Evolutionary conservation across 2,113 vertebrate species (phyloP).

Genomic region (Pelvicachromis taeniatus): DNA sequence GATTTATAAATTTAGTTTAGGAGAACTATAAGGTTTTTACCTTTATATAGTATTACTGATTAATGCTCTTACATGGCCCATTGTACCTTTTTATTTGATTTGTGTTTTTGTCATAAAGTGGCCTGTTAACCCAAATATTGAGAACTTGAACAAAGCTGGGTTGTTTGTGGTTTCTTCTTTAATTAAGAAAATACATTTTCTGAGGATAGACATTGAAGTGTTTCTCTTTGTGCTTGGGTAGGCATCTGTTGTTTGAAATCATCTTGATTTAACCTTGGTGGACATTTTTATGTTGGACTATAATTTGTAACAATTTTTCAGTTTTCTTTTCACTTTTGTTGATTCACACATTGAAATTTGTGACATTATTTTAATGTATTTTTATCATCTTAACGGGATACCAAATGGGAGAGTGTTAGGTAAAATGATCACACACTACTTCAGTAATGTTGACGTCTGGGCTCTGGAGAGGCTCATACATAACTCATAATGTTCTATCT

Average conservation of each 20-base stretch:
- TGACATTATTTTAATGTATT: neutral
- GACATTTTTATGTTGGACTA: neutral
- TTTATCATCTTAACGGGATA: neutral
- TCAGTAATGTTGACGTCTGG: neutral
- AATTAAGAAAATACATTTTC: neutral
- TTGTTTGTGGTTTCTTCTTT: neutral
- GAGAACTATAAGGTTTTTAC: neutral
- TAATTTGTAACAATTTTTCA: neutral
- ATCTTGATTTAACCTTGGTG: neutral
- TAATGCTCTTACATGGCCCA: neutral
- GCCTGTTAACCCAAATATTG: neutral
- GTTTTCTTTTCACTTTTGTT: neutral
- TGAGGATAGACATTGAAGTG: neutral
- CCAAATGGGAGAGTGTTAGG: neutral
- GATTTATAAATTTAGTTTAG: neutral
- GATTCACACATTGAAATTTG: neutral
- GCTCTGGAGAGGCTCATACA: neutral
- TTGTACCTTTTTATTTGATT: neutral
- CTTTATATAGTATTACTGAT: neutral
- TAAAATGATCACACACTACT: neutral
- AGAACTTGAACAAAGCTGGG: neutral
- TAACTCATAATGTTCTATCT: neutral
- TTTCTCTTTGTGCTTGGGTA: neutral
- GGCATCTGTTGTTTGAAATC: neutral
- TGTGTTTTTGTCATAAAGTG: neutral